Evolutionary conservation across 2,888 invertebrate species (phyloP).

Genomic region (Lasioglossum villosulum): DNA sequence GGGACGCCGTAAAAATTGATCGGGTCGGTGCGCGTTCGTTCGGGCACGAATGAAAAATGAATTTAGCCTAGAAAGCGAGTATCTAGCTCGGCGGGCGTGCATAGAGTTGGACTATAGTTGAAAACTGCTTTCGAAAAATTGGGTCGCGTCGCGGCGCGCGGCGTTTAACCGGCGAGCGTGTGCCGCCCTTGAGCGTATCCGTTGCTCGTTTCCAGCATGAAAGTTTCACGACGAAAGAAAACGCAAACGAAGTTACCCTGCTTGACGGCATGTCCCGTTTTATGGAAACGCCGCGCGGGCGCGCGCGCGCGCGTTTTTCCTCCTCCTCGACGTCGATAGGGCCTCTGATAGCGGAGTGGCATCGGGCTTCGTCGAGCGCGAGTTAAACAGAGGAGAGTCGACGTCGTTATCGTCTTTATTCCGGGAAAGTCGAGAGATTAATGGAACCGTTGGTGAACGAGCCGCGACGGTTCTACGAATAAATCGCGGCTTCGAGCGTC

Average conservation of each 20-base stretch:
- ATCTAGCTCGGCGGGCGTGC: slow-evolving; percentile 21
- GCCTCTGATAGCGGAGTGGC: slow-evolving; percentile 7
- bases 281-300: not conserved
- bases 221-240: slow-evolving; percentile 47
- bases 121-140: slow-evolving; percentile 61
- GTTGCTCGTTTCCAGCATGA: slow-evolving; percentile 34
- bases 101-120: slow-evolving; percentile 54
- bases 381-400: slow-evolving; percentile 21
- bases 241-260: slow-evolving; percentile 4
- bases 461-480: slow-evolving; percentile 38
- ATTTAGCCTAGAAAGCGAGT: slow-evolving; percentile 49
- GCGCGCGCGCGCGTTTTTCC: not conserved
- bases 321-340: slow-evolving; percentile 3
- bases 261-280: not conserved
- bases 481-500: slow-evolving; percentile 46
- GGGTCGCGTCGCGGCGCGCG: slow-evolving; percentile 46
- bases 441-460: not conserved
- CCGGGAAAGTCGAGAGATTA: slow-evolving; percentile 40
- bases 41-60: slow-evolving; percentile 53
- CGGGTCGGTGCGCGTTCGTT: not conserved
- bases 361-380: slow-evolving; percentile 20
- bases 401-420: slow-evolving; percentile 44
- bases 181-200: slow-evolving; percentile 42
- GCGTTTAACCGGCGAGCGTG: slow-evolving; percentile 23
- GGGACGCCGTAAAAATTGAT: slow-evolving; percentile 5